Conservation (phyloP, 2,888 invertebrate genomes). For the Panopea generosa region DNA sequence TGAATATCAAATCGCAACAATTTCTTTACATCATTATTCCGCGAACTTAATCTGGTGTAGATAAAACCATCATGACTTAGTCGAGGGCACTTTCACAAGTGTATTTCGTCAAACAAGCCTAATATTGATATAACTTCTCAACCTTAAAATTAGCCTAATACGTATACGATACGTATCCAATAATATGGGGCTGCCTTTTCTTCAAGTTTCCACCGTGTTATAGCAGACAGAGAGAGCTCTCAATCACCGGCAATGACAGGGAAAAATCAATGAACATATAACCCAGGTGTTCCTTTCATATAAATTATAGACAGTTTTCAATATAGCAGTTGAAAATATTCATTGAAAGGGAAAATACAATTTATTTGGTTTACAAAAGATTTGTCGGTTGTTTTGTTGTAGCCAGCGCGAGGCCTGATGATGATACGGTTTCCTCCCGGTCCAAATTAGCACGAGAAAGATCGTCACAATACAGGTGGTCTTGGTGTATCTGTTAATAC, state of each 20-base stretch:
- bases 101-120: no score
- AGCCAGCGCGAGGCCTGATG: conserved; percentile 14
- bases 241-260: conserved; percentile 38
- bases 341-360: conserved; percentile 67
- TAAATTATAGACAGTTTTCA: conserved; percentile 40
- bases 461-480: conserved; percentile 46
- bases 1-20: no score
- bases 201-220: conserved; percentile 43
- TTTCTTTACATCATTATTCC: no score
- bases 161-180: conserved; percentile 1
- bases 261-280: conserved; percentile 46
- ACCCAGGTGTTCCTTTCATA: conserved; percentile 53
- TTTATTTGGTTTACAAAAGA: conserved; percentile 53
- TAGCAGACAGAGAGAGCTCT: conserved; percentile 29
- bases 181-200: conserved; percentile 3
- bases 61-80: no score
- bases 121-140: conserved; percentile 7
- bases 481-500: conserved; percentile 4
- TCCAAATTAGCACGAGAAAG: conserved; percentile 43
- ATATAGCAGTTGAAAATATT: conserved; percentile 52
- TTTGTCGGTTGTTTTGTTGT: conserved; percentile 35
- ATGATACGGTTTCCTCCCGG: conserved; percentile 34
- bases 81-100: no score
- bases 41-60: no score
- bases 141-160: background rate